Evolutionary conservation across 2,113 vertebrate species (phyloP).

Genomic region (Pteronura brasiliensis): DNA sequence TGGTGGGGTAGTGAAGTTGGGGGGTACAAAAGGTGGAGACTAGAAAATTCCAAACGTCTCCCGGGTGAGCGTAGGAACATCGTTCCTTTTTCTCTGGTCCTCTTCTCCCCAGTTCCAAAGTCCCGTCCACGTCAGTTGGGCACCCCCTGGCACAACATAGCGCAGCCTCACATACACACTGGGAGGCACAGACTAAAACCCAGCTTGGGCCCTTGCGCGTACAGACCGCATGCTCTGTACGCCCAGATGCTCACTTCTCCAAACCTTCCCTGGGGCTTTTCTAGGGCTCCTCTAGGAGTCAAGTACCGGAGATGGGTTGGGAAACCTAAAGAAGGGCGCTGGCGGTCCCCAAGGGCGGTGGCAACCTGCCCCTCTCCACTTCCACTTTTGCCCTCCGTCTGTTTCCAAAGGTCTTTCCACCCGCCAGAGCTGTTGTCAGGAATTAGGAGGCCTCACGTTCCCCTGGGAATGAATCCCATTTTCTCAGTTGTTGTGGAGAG

Average conservation of each 20-base stretch:
- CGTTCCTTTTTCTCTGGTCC: no score
- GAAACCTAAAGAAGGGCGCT: neutral
- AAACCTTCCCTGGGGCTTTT: neutral
- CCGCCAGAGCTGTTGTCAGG: neutral
- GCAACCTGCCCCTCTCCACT: neutral
- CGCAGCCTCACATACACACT: neutral
- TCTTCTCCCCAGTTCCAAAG: neutral
- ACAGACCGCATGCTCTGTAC: neutral
- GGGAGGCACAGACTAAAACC: neutral
- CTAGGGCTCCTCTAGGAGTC: neutral
- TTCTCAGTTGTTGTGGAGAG: neutral
- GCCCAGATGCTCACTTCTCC: neutral
- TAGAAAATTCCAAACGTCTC: neutral
- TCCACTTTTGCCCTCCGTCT: neutral
- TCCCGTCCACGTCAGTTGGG: neutral
- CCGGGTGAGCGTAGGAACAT: neutral
- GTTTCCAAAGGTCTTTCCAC: neutral
- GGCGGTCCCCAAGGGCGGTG: neutral
- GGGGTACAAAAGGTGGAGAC: neutral
- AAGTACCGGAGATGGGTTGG: neutral
- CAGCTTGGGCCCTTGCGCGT: neutral
- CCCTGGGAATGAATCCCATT: neutral
- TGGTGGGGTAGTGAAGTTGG: no score
- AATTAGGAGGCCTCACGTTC: neutral
- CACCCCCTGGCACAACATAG: neutral